A percentile compares a stretch with the other conserved stretches of the same genome.
These are phyloP conservation scores for Clarias pachynema DNA, from an alignment of 2,797 vertebrate species.

Conservation along the genomic window DNA sequence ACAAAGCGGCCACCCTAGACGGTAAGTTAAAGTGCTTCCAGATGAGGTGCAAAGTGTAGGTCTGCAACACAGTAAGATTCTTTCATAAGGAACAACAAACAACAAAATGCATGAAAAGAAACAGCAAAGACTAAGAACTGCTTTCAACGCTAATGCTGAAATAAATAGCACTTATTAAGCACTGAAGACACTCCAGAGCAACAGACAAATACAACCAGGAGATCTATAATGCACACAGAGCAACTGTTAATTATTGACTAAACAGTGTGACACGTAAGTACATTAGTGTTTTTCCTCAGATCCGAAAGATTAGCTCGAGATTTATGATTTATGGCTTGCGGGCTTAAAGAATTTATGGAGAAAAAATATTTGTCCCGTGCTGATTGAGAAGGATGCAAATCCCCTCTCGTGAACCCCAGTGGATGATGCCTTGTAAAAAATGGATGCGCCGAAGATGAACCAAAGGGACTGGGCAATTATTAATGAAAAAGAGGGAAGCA, in stretches of 20 bases:
- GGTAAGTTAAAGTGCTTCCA: background rate
- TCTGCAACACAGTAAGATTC: background rate
- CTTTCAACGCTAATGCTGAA: background rate
- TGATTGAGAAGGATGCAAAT: constrained; percentile 71
- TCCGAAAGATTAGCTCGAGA: constrained; percentile 59
- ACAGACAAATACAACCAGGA: constrained; percentile 66
- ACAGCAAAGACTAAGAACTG: background rate
- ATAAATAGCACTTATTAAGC: constrained; percentile 29
- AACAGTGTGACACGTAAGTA: constrained; percentile 79
- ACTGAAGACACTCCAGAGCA: constrained; percentile 55
- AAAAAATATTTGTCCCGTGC: constrained; percentile 79
- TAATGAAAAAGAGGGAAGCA: background rate
- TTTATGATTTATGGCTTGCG: constrained; percentile 68
- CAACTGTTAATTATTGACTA: constrained; percentile 79
- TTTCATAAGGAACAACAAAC: background rate
- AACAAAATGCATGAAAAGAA: background rate
- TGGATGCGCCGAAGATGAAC: constrained; percentile 68
- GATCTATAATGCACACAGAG: constrained; percentile 74
- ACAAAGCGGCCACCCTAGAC: background rate
- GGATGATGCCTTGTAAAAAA: constrained; percentile 77
- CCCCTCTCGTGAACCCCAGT: constrained; percentile 74
- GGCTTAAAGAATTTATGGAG: constrained; percentile 76
- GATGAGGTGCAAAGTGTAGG: no score
- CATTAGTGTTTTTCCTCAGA: constrained; percentile 71
- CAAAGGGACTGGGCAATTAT: background rate